These are phyloP conservation scores for Eupithecia vulgata DNA, from an alignment of 2,888 invertebrate species.

Conservation along the genomic window DNA sequence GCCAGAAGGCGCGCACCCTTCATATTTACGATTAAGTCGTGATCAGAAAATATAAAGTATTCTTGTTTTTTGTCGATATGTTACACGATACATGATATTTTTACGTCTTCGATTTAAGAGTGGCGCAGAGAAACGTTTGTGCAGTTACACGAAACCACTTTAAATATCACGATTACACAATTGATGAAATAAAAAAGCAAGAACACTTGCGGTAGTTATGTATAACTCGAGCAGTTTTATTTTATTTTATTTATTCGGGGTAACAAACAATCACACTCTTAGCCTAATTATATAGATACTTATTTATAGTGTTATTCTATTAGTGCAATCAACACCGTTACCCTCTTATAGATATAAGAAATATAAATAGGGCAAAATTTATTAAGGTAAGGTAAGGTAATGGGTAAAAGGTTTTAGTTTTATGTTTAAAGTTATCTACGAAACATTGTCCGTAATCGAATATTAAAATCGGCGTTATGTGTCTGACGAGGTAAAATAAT, in stretches of 20 bases:
- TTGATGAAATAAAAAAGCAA: background rate
- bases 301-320: no score
- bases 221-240: no score
- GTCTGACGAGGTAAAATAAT: background rate
- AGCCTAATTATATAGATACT: no score
- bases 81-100: constrained; percentile 60
- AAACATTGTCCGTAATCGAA: background rate
- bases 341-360: no score
- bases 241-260: no score
- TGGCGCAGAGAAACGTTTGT: background rate
- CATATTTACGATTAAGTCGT: constrained; percentile 84
- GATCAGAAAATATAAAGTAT: constrained; percentile 81
- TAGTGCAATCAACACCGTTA: no score
- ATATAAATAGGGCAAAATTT: no score
- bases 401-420: no score
- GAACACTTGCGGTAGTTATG: background rate
- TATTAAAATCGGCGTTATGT: background rate
- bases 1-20: constrained; percentile 82
- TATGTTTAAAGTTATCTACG: background rate
- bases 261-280: no score
- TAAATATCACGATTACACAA: background rate
- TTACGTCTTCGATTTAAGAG: constrained; percentile 29
- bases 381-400: no score
- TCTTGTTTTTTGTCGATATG: constrained; percentile 76
- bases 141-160: background rate